Evolutionary conservation across 2,888 invertebrate genomes (phyloP).

Genomic region (Zele albiditarsus): DNA sequence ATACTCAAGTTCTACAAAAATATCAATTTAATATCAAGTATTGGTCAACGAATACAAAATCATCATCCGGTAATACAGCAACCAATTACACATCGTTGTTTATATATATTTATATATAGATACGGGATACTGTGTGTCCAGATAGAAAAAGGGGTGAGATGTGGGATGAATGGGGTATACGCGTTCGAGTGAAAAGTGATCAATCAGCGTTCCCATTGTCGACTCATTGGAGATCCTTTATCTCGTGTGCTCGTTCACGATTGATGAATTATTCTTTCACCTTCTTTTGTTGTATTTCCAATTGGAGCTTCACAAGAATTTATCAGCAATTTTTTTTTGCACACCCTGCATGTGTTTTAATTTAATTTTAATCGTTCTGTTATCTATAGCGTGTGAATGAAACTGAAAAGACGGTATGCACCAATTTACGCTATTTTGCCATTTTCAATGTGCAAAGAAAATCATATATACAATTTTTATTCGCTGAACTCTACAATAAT

Average conservation of each 20-base stretch:
- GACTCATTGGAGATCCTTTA: conserved; percentile 41
- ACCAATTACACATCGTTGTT: conserved; percentile 61
- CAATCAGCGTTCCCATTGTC: conserved; percentile 65
- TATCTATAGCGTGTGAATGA: background rate
- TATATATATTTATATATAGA: conserved; percentile 20
- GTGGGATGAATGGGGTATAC: conserved; percentile 30
- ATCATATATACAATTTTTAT: too few relatives aligned
- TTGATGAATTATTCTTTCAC: conserved; percentile 16
- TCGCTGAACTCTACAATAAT: too few relatives aligned
- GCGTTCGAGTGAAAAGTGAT: conserved; percentile 62
- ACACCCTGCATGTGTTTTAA: background rate
- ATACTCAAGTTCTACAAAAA: background rate
- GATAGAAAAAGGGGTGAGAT: background rate
- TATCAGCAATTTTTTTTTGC: background rate
- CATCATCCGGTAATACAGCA: conserved; percentile 57
- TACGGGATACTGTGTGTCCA: background rate
- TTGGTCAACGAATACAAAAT: conserved; percentile 50
- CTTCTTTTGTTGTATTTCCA: conserved; percentile 9
- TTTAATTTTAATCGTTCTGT: background rate
- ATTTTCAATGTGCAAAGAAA: too few relatives aligned
- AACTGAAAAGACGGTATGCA: too few relatives aligned
- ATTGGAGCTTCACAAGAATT: background rate
- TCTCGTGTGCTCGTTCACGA: conserved; percentile 19
- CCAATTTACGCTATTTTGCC: too few relatives aligned
- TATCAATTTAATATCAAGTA: conserved; percentile 3